These are phyloP conservation scores for Eubasilissa splendida DNA, from an alignment of 2,888 invertebrate genomes.

Conservation along the genomic window DNA sequence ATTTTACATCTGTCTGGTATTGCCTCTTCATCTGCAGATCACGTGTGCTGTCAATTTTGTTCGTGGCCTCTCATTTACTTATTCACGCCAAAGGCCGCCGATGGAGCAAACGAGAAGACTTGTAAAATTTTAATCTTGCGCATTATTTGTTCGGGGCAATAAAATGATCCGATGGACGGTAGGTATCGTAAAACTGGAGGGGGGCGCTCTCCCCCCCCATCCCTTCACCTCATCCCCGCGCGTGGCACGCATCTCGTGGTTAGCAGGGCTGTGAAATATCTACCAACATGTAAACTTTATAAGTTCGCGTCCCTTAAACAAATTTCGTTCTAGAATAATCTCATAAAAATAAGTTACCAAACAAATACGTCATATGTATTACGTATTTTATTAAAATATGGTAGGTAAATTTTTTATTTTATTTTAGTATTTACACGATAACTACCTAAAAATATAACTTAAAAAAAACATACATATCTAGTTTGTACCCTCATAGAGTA, in stretches of 20 bases:
- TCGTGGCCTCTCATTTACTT: constrained; percentile 10
- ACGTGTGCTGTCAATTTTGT: constrained; percentile 29
- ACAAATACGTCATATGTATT: too few relatives aligned
- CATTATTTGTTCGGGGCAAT: constrained; percentile 57
- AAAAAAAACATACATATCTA: too few relatives aligned
- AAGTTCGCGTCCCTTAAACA: too few relatives aligned
- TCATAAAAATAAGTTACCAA: too few relatives aligned
- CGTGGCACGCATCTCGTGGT: constrained; percentile 29
- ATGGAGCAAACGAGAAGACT: constrained; percentile 36
- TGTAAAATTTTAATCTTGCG: constrained; percentile 58
- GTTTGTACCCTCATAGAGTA: too few relatives aligned
- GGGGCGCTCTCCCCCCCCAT: not conserved
- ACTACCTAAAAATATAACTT: too few relatives aligned
- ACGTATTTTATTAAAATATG: too few relatives aligned
- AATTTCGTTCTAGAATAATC: too few relatives aligned
- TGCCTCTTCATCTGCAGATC: constrained; percentile 4
- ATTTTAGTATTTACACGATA: too few relatives aligned
- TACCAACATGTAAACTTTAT: too few relatives aligned
- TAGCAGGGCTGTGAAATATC: not conserved
- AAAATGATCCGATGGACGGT: constrained; percentile 57
- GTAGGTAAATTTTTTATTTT: too few relatives aligned
- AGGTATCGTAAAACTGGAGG: constrained; percentile 54
- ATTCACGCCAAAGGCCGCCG: constrained; percentile 21
- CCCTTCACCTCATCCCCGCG: not conserved
- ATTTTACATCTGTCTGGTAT: too few relatives aligned